Evolutionary conservation across 2,888 invertebrate genomes (phyloP).

Genomic region (Drosophila anceps): DNA sequence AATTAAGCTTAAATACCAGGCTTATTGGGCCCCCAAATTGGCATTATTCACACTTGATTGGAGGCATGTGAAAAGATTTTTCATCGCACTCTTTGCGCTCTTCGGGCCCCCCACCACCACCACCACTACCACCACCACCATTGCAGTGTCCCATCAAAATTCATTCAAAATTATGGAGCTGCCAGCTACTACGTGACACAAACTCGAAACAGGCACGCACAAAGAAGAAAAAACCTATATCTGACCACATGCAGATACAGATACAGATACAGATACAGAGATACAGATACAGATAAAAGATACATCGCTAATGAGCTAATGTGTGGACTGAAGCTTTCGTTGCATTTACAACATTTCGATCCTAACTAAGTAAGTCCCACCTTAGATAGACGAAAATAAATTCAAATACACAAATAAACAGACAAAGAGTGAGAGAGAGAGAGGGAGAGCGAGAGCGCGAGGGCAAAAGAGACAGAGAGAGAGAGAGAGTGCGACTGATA

Average conservation of each 20-base stretch:
- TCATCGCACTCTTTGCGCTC: conserved; percentile 16
- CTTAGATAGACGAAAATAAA: conserved; percentile 61
- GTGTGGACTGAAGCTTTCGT: conserved; percentile 44
- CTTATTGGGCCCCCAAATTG: conserved; percentile 67
- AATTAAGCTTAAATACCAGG: conserved; percentile 75
- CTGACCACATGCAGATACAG: conserved; percentile 19
- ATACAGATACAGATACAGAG: conserved; percentile 24
- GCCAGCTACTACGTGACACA: conserved; percentile 65
- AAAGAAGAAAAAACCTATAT: conserved; percentile 8
- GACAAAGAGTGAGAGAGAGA: conserved; percentile 52
- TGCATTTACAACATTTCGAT: conserved; percentile 49
- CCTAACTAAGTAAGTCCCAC: conserved; percentile 45
- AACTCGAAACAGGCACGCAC: conserved; percentile 24
- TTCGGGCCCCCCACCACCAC: not conserved
- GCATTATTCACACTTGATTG: conserved; percentile 79
- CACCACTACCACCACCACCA: no score
- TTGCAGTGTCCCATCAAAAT: conserved; percentile 53
- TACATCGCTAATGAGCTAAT: conserved; percentile 18
- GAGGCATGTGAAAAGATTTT: conserved; percentile 71
- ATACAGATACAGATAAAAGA: conserved; percentile 16
- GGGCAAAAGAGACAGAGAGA: conserved; percentile 11
- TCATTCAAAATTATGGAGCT: conserved; percentile 64
- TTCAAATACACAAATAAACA: conserved; percentile 70
- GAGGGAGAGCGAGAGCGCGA: conserved; percentile 5
- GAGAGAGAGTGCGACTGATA: conserved; percentile 38